phyloP scores from a whole-genome alignment of 2,888 invertebrate species.

The Pharmacophagus antenor region DNA sequence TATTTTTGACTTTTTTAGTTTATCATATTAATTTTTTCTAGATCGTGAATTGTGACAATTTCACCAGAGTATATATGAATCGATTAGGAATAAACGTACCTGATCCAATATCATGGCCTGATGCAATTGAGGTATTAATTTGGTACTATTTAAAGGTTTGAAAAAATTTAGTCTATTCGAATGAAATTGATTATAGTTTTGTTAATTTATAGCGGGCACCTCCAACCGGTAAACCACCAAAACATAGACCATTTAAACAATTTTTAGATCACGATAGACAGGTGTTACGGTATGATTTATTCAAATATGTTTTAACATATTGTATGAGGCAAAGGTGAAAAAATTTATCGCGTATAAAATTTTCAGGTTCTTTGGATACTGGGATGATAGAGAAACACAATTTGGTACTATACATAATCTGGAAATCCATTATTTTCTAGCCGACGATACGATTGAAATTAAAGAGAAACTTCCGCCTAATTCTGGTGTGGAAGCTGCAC shows the following conservation, averaged over 20 bases:
- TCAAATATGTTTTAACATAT: not conserved
- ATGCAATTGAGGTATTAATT: conserved; percentile 55
- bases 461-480: conserved; percentile 41
- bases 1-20: not conserved
- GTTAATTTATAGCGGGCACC: conserved; percentile 68
- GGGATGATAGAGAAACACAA: conserved; percentile 71
- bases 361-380: conserved; percentile 26
- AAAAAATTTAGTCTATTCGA: not conserved
- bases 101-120: conserved; percentile 78
- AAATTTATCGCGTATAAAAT: not conserved
- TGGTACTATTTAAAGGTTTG: not conserved
- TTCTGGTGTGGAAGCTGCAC: conserved; percentile 79
- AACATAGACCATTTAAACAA: conserved; percentile 85
- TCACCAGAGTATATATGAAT: conserved; percentile 91
- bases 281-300: conserved; percentile 64
- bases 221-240: conserved; percentile 54
- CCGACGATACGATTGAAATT: conserved; percentile 94
- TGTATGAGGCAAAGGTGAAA: not conserved
- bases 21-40: conserved; percentile 52
- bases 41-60: conserved; percentile 92
- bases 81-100: conserved; percentile 92
- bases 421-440: conserved; percentile 91
- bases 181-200: not conserved
- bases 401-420: conserved; percentile 89
- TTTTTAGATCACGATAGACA: conserved; percentile 91